A percentile compares a stretch with the other conserved stretches of the same genome.
These are phyloP conservation scores for Hymenochirus boettgeri DNA, from an alignment of 2,113 vertebrate species.

Conservation along the genomic window DNA sequence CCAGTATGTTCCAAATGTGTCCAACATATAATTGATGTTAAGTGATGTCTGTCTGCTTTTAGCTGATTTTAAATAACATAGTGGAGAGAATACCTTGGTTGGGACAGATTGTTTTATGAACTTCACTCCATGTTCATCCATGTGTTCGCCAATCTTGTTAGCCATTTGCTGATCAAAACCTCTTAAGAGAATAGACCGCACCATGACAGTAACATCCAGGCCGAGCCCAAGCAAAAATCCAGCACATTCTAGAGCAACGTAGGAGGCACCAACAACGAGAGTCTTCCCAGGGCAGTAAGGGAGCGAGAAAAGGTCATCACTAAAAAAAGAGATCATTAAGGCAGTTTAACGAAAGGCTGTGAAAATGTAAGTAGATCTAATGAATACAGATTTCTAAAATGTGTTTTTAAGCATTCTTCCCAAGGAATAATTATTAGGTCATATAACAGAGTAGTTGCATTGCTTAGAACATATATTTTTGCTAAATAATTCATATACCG, in stretches of 20 bases:
- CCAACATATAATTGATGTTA: no score
- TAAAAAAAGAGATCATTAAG: no score
- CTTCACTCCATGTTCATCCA: conserved; percentile 69
- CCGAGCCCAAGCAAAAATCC: conserved; percentile 75
- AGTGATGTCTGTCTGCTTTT: no score
- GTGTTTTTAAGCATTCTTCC: no score
- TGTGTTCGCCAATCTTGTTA: conserved; percentile 69
- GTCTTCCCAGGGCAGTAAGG: conserved; percentile 71
- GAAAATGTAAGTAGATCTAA: no score
- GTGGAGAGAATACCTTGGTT: conserved; percentile 59
- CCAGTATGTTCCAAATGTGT: no score
- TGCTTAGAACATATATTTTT: no score
- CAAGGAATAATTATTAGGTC: no score
- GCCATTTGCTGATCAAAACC: conserved; percentile 78
- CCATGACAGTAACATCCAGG: conserved; percentile 73
- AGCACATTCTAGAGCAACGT: conserved; percentile 75
- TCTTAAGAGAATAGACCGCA: conserved; percentile 69
- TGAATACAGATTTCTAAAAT: no score
- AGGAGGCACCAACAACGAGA: conserved; percentile 75
- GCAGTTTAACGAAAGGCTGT: no score
- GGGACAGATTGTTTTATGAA: conserved; percentile 68
- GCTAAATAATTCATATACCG: no score
- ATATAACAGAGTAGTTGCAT: no score
- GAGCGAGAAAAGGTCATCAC: conserved; percentile 78
- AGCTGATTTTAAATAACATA: not conserved